Evolutionary conservation across 2,888 invertebrate genomes (phyloP).

Genomic region (Amphipoea lucens): DNA sequence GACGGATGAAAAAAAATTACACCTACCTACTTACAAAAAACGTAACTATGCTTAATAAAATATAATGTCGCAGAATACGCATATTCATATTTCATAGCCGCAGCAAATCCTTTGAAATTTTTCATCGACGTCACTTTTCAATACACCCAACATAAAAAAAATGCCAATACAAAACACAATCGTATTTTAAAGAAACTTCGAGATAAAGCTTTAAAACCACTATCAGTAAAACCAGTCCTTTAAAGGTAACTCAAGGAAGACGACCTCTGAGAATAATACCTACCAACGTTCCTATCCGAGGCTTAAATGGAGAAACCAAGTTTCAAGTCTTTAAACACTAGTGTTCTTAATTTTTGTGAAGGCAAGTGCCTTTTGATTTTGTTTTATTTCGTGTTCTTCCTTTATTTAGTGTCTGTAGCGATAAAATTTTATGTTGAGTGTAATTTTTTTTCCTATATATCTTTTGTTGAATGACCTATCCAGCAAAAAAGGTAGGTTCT

Average conservation of each 20-base stretch:
- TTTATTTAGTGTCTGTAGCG: not conserved
- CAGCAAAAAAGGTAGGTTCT: not conserved
- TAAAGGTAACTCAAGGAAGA: slow-evolving; percentile 62
- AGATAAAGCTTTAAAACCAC: not conserved
- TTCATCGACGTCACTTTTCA: not conserved
- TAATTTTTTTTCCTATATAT: not conserved
- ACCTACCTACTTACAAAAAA: too few relatives aligned
- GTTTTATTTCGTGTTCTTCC: not conserved
- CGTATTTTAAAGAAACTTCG: slow-evolving; percentile 10
- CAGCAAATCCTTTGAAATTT: not conserved
- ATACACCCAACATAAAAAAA: not conserved
- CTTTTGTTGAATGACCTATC: not conserved
- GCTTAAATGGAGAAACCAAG: slow-evolving; percentile 32
- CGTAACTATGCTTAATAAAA: too few relatives aligned
- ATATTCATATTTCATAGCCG: too few relatives aligned
- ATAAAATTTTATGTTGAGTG: not conserved
- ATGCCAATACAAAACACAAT: slow-evolving; percentile 3
- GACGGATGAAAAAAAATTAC: not conserved
- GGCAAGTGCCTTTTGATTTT: slow-evolving; percentile 5
- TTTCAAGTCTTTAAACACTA: slow-evolving; percentile 20
- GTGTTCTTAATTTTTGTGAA: slow-evolving; percentile 20
- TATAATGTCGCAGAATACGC: too few relatives aligned
- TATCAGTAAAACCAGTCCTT: slow-evolving; percentile 32
- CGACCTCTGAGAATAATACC: slow-evolving; percentile 17
- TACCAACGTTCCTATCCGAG: slow-evolving; percentile 27